Conservation (phyloP, 2,797 vertebrate genomes). For the Clamator glandarius region DNA sequence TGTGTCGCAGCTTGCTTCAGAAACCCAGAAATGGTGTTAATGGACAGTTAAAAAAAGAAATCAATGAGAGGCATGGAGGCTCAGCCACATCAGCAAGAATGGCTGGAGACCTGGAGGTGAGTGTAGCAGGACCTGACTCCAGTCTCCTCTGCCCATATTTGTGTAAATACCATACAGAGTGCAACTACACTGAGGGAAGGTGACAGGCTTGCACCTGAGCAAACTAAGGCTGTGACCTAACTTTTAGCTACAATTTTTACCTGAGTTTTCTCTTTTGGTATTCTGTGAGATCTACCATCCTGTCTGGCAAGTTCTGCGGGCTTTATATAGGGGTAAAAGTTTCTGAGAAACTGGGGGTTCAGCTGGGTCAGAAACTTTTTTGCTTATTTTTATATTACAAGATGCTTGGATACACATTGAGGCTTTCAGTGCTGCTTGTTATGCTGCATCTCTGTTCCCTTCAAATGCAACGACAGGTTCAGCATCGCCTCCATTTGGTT, state of each 20-base stretch:
- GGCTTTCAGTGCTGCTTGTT: neutral
- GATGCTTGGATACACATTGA: neutral
- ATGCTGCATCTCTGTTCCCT: neutral
- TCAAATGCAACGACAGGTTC: neutral
- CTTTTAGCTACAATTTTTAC: neutral
- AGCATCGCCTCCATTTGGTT: neutral
- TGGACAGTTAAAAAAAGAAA: neutral
- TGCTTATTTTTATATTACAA: neutral
- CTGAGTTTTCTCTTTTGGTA: neutral
- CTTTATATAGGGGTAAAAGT: neutral
- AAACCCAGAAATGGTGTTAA: neutral
- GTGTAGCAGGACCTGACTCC: neutral
- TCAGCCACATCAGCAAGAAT: neutral
- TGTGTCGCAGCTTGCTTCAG: neutral
- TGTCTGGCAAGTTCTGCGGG: neutral
- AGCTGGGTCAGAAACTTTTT: neutral
- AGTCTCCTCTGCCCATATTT: rapidly evolving
- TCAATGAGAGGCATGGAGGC: neutral
- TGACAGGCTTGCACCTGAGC: neutral
- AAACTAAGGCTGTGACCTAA: neutral
- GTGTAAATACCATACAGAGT: neutral
- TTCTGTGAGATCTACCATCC: neutral
- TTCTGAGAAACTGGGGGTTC: neutral
- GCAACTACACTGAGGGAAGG: neutral
- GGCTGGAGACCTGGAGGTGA: neutral